Evolutionary conservation across 1,140 invertebrate species (phyloP).

Genomic region (Callitettix versicolor): DNA sequence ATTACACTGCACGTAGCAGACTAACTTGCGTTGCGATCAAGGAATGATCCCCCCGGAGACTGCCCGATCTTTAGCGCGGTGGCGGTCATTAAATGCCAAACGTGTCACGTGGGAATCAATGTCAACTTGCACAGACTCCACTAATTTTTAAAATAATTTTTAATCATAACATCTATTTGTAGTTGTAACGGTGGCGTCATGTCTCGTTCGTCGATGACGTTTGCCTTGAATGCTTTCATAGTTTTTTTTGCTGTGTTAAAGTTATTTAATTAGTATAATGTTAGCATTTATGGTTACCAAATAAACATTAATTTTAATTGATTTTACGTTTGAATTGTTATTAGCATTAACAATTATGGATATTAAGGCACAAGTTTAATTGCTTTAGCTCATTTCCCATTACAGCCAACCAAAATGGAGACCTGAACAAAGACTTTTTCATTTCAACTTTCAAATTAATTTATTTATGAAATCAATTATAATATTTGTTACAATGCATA

Average conservation of each 20-base stretch:
- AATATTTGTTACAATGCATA: too few relatives aligned
- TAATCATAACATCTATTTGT: slow-evolving; percentile 10
- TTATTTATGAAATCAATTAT: not conserved
- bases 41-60: slow-evolving; percentile 22
- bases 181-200: slow-evolving; percentile 23
- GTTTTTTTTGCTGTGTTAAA: too few relatives aligned
- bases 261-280: too few relatives aligned
- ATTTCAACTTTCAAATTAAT: not conserved
- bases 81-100: slow-evolving; percentile 28
- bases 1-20: slow-evolving; percentile 28
- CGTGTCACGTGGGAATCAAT: slow-evolving; percentile 29
- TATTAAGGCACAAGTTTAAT: not conserved
- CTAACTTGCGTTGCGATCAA: slow-evolving; percentile 22
- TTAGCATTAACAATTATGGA: not conserved
- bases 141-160: slow-evolving; percentile 15
- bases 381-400: not conserved
- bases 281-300: too few relatives aligned
- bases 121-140: slow-evolving; percentile 16
- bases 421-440: slow-evolving; percentile 16
- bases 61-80: slow-evolving; percentile 27
- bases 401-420: slow-evolving; percentile 20
- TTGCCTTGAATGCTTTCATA: slow-evolving; percentile 16
- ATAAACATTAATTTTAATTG: not conserved
- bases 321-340: not conserved
- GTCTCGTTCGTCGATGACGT: slow-evolving; percentile 25